Conservation (phyloP, 2,888 invertebrate genomes). For the Drosophila rellima region DNA sequence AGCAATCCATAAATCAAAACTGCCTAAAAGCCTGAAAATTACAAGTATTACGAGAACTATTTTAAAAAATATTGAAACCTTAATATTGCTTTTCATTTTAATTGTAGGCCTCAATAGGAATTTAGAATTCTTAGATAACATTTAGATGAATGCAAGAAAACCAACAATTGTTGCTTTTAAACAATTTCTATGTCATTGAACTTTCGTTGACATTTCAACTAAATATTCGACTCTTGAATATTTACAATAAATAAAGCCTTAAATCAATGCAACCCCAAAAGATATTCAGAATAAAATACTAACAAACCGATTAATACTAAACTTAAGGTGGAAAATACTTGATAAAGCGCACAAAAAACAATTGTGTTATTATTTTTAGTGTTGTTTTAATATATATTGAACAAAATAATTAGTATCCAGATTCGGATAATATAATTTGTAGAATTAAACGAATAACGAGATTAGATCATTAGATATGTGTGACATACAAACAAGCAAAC, state of each 20-base stretch:
- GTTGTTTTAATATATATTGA: conserved; percentile 13
- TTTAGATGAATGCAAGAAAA: background rate
- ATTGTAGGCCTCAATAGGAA: background rate
- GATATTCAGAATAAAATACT: conserved; percentile 39
- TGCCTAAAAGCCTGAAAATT: conserved; percentile 35
- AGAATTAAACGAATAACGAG: conserved; percentile 24
- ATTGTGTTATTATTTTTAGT: conserved; percentile 62
- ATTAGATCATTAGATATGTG: conserved; percentile 40
- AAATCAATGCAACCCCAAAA: conserved; percentile 43
- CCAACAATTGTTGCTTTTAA: conserved; percentile 44
- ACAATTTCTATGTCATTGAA: conserved; percentile 31
- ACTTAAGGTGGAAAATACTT: conserved; percentile 31
- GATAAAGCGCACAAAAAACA: conserved; percentile 61
- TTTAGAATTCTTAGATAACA: conserved; percentile 18
- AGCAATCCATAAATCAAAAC: conserved; percentile 33
- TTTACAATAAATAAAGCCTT: conserved; percentile 47
- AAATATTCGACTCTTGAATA: conserved; percentile 18
- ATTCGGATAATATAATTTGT: conserved; percentile 33
- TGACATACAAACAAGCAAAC: too few relatives aligned
- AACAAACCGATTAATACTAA: conserved; percentile 18
- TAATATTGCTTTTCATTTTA: conserved; percentile 6
- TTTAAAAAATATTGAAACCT: conserved; percentile 10
- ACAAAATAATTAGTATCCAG: conserved; percentile 4
- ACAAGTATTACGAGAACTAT: conserved; percentile 2
- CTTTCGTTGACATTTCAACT: background rate